These are phyloP conservation scores for Spicauda simplicius DNA, from an alignment of 2,888 invertebrate genomes.

Conservation along the genomic window DNA sequence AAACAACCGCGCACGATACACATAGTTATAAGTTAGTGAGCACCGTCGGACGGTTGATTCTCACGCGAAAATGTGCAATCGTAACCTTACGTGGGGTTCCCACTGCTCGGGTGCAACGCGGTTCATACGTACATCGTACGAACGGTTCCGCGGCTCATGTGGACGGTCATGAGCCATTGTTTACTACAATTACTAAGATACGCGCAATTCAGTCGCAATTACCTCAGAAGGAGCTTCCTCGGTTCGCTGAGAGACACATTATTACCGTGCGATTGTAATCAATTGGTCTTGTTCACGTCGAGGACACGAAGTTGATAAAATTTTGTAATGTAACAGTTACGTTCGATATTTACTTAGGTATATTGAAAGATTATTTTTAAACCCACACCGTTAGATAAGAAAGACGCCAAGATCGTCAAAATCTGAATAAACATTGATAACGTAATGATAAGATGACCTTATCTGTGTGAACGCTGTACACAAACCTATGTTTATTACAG, in stretches of 20 bases:
- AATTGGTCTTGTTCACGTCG: background rate
- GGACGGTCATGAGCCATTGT: slow-evolving; percentile 9
- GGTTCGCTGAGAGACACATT: slow-evolving; percentile 46
- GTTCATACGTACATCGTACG: slow-evolving; percentile 12
- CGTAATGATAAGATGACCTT: slow-evolving; percentile 2
- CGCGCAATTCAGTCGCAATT: slow-evolving; percentile 16
- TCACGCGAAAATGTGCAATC: slow-evolving; percentile 67
- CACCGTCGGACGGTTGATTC: slow-evolving; percentile 62
- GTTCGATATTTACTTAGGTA: background rate
- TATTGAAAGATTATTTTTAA: slow-evolving; percentile 3
- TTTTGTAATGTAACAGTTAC: background rate
- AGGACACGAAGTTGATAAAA: background rate
- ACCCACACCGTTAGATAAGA: slow-evolving; percentile 8
- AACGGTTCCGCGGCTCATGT: slow-evolving; percentile 12
- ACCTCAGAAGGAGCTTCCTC: slow-evolving; percentile 43
- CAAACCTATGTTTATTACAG: background rate
- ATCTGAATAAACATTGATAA: slow-evolving; percentile 19
- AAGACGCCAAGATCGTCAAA: slow-evolving; percentile 3
- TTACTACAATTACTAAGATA: slow-evolving; percentile 37
- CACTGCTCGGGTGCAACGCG: slow-evolving; percentile 4
- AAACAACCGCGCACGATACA: slow-evolving; percentile 57
- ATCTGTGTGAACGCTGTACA: background rate
- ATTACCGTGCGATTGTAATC: slow-evolving; percentile 1
- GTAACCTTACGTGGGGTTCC: slow-evolving; percentile 51
- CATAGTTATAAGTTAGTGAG: slow-evolving; percentile 51